phyloP scores from a whole-genome alignment of 2,797 vertebrate genomes.

The Momotus momota region DNA sequence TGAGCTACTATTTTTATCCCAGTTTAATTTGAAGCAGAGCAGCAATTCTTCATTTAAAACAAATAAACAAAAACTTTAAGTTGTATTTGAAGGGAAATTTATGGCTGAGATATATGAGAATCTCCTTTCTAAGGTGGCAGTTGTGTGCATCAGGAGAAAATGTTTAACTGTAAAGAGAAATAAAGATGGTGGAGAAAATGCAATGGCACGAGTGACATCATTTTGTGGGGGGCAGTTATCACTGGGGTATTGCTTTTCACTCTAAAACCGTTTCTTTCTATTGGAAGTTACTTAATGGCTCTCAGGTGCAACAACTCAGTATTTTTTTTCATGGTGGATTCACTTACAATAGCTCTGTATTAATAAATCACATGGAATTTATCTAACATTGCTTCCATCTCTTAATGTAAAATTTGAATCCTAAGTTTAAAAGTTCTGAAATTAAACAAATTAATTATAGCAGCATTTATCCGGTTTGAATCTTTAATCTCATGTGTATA shows the following conservation, averaged over 20 bases:
- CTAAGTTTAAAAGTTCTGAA: neutral
- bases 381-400: neutral
- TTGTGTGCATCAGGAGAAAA: neutral
- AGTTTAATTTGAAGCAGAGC: neutral
- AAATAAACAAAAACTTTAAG: neutral
- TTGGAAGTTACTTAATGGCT: neutral
- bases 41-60: neutral
- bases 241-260: neutral
- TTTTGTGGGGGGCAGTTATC: neutral
- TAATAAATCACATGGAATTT: neutral
- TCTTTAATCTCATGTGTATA: neutral
- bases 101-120: neutral
- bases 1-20: neutral
- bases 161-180: neutral
- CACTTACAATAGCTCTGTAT: neutral
- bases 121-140: neutral
- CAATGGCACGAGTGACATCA: accelerated
- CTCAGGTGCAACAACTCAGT: neutral
- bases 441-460: neutral
- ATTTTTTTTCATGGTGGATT: neutral
- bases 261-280: neutral
- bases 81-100: neutral
- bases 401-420: neutral
- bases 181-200: neutral
- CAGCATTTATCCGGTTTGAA: neutral